Conservation (phyloP, 2,113 vertebrate species). For the Phyllopteryx taeniolatus region DNA sequence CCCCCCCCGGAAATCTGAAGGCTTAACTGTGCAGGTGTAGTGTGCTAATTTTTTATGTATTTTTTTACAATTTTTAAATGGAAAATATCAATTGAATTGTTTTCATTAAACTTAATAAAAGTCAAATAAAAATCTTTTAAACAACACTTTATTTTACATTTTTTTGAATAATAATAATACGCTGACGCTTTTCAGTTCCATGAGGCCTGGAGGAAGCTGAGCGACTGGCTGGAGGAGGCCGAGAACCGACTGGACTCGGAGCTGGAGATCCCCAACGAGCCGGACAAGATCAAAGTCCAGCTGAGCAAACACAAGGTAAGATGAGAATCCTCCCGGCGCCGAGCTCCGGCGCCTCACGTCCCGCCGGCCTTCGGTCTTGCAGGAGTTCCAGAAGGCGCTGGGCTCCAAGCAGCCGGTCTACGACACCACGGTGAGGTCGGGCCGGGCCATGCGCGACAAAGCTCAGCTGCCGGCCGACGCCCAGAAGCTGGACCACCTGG, state of each 20-base stretch:
- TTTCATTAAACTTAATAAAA: too few relatives aligned
- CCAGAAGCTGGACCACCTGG: constrained; percentile 88
- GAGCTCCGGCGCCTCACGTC: neutral
- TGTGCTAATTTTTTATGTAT: too few relatives aligned
- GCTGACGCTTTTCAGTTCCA: constrained; percentile 80
- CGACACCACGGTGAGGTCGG: constrained; percentile 92
- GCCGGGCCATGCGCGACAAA: constrained; percentile 91
- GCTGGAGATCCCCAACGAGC: constrained; percentile 97
- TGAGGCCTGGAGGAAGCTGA: constrained; percentile 96
- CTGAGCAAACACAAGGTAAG: constrained; percentile 94
- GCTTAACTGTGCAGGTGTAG: too few relatives aligned
- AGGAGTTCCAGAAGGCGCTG: constrained; percentile 97
- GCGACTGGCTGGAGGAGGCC: constrained; percentile 96
- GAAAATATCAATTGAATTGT: too few relatives aligned
- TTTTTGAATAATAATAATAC: too few relatives aligned
- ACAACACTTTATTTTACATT: too few relatives aligned
- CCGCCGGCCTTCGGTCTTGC: constrained; percentile 1
- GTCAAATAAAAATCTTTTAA: too few relatives aligned
- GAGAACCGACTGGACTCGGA: constrained; percentile 93
- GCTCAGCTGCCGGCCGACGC: constrained; percentile 84
- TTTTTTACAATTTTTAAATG: too few relatives aligned
- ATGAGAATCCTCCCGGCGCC: neutral
- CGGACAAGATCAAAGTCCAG: constrained; percentile 97
- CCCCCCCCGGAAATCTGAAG: too few relatives aligned
- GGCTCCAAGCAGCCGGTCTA: constrained; percentile 97